These are phyloP conservation scores for Peromyscus maniculatus DNA, from an alignment of 2,113 vertebrate genomes.

Conservation along the genomic window DNA sequence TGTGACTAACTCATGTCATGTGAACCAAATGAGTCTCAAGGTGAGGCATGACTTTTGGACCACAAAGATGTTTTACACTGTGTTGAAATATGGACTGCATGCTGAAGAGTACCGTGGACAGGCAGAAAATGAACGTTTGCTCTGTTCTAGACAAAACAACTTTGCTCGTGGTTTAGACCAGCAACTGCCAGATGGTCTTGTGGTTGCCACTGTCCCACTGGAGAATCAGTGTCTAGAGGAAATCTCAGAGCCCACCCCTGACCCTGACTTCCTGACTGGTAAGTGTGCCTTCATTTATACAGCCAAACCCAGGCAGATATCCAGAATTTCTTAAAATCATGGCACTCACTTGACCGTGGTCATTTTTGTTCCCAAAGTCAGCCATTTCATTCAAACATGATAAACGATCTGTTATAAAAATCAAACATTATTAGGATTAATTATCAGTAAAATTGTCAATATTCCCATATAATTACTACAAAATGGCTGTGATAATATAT, in stretches of 20 bases:
- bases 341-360: not conserved
- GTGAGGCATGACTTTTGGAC: not conserved
- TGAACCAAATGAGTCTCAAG: not conserved
- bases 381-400: constrained; percentile 9
- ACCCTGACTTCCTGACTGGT: constrained; percentile 98
- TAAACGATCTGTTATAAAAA: constrained; percentile 38
- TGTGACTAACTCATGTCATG: not conserved
- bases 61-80: not conserved
- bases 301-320: not conserved
- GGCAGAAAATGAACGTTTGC: constrained; percentile 41
- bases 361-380: not conserved
- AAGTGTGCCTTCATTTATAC: constrained; percentile 60
- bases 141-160: constrained; percentile 94
- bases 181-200: constrained; percentile 97
- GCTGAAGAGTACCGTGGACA: not conserved
- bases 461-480: constrained; percentile 53
- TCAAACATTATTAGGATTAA: not conserved
- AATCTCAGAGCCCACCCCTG: constrained; percentile 95
- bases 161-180: constrained; percentile 98
- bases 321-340: not conserved
- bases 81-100: not conserved
- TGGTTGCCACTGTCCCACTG: constrained; percentile 95
- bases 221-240: constrained; percentile 98
- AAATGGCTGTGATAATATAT: constrained; percentile 23
- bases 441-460: constrained; percentile 44